Percentiles rank a stretch among this genome's conserved stretches.
Evolutionary conservation across 2,797 vertebrate genomes (phyloP).

Genomic region (Eurystomus glaucurus): DNA sequence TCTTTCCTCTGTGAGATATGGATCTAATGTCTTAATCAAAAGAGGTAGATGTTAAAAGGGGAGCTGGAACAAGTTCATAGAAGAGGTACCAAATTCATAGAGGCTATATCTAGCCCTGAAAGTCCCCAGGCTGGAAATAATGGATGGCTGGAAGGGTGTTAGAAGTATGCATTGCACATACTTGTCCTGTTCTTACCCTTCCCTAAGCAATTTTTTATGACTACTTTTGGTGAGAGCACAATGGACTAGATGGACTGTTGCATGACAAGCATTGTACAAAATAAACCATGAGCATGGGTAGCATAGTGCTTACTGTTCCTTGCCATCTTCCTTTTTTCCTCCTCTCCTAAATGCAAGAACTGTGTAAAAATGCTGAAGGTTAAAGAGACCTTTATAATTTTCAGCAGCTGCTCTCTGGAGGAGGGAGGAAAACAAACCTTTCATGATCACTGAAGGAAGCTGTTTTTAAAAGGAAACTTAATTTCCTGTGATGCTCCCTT

Average conservation of each 20-base stretch:
- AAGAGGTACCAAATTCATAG: neutral
- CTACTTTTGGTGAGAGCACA: neutral
- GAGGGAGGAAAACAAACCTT: neutral
- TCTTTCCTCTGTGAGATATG: neutral
- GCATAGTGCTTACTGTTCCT: neutral
- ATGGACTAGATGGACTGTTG: neutral
- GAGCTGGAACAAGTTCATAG: neutral
- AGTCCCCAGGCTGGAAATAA: neutral
- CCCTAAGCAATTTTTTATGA: neutral
- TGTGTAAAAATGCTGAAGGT: neutral
- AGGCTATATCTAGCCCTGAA: neutral
- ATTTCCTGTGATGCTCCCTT: neutral
- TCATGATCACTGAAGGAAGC: neutral
- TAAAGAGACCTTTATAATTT: conserved; percentile 17
- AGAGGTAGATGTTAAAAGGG: neutral
- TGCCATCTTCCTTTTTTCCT: neutral
- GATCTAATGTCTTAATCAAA: neutral
- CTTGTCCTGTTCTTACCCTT: neutral
- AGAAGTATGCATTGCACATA: neutral
- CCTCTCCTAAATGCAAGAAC: neutral
- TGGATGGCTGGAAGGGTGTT: neutral
- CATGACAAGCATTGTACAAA: neutral
- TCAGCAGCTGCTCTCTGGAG: neutral
- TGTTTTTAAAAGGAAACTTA: neutral
- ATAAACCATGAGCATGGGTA: neutral